Evolutionary conservation across 1,140 invertebrate genomes (phyloP).

Genomic region (silkworm (Bombyx mori)): ASM3026992v2 NC_085120.1:7273001-7273500

Average conservation of each 20-base stretch:
- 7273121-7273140: neutral
- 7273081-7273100: neutral
- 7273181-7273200: neutral
- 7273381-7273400: neutral
- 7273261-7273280: neutral
- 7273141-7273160: neutral
- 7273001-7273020: no score
- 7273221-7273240: neutral
- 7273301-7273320: slow-evolving; percentile 3
- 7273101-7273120: neutral
- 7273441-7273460: no score
- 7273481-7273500: no score
- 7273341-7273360: neutral
- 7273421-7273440: no score
- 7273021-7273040: no score
- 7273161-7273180: neutral
- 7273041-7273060: no score
- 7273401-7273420: no score
- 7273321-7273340: slow-evolving; percentile 2
- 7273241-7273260: neutral
- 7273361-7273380: neutral
- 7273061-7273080: no score
- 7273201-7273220: no score
- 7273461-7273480: no score
- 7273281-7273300: neutral